These are phyloP conservation scores for Oophaga sylvatica DNA, from an alignment of 2,797 vertebrate genomes.

Conservation along the genomic window DNA sequence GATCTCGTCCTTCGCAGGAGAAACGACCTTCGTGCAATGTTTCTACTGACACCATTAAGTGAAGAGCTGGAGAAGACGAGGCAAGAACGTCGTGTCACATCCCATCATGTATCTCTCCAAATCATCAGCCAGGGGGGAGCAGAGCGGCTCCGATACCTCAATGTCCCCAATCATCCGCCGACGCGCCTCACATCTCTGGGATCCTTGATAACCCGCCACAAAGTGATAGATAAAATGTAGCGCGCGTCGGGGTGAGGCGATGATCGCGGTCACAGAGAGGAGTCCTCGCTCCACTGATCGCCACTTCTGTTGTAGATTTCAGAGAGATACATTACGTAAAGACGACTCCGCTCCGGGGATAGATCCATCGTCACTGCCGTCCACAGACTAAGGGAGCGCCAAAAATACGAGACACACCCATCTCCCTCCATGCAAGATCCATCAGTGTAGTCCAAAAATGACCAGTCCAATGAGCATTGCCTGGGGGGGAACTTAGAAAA, in stretches of 20 bases:
- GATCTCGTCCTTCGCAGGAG: neutral
- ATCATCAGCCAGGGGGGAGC: conserved; percentile 9
- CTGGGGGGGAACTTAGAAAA: too few relatives aligned
- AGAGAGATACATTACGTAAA: conserved; percentile 21
- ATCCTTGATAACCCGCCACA: conserved; percentile 20
- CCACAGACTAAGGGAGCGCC: neutral
- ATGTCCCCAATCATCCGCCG: conserved; percentile 8
- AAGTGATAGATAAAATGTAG: conserved; percentile 29
- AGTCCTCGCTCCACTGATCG: neutral
- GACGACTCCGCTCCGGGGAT: neutral
- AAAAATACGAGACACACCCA: neutral
- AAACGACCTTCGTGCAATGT: conserved; percentile 29
- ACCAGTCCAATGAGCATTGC: too few relatives aligned
- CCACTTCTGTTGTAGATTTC: neutral
- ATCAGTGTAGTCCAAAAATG: neutral
- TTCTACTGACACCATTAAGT: conserved; percentile 1
- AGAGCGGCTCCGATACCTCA: conserved; percentile 25
- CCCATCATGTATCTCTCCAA: conserved; percentile 17
- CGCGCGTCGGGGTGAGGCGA: neutral
- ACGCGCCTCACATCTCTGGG: neutral
- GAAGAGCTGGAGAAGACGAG: neutral
- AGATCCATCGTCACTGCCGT: neutral
- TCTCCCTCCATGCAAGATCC: neutral
- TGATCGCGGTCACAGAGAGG: conserved; percentile 11
- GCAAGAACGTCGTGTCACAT: conserved; percentile 30